Evolutionary conservation across 92 coral and sea anemone species (phyloP), one percentile per base, ranked within the genome.

Genomic region (Virgularia gustaviana): DNA sequence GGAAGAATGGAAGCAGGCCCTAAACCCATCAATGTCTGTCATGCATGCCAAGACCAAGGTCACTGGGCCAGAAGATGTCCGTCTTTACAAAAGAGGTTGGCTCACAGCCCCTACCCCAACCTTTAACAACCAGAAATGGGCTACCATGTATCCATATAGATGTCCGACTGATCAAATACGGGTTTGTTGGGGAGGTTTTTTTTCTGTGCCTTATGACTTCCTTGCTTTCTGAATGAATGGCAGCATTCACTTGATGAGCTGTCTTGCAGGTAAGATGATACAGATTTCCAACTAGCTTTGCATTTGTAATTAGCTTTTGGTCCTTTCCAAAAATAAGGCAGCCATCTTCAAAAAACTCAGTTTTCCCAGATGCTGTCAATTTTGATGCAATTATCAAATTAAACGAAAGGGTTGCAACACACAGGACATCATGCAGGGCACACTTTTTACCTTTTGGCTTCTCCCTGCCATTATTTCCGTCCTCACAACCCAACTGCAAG

Each of bases 381-480:
- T 47, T 81, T 20, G 81, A 66, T 38, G 74, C 82, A 52, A 87
- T 82, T 42, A 86, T 47, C 47, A 82, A 18, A 68, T 86, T 86
- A 51, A 66, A 78, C 33, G 81, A 70, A 30, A 86, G 76, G 23
- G 49, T 60, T 31, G 86, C 86, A 57, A 81, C 84, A 57, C 52
- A 55, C 72, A 81, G 57, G 10, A 81, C 89, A 47, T 81, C 78
- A 10, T 78, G 75, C 13, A 73, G 71, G 47, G 49, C 71, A 64
- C 82, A 81, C 15, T 57, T 81, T 78, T 78, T 23, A 49, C 37
- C 53, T 81, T 64, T 5, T 60, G 36, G 12, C 60, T 44, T 11
- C 16, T 71, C 36, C 58, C 12, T 32, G 58, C 31, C 67, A 31
- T 31, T 61, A 78, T 52, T 65, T 65, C 47, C 74, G 63, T 20